A percentile compares a stretch with the other conserved stretches of the same genome.
Conservation (phyloP, 2,888 invertebrate species). For the Galerucella pusilla region DNA sequence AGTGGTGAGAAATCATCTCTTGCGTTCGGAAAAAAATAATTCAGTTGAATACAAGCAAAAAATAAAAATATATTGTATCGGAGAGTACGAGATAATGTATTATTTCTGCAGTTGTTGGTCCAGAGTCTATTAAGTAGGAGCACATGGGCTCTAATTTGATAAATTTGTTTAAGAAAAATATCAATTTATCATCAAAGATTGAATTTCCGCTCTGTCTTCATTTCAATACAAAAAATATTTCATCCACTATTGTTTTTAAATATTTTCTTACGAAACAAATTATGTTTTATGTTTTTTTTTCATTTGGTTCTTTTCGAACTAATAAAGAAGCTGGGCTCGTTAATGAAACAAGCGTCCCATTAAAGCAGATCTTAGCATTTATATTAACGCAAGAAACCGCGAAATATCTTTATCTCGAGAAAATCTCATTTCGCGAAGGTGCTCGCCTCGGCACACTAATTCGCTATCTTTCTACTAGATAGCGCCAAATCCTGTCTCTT, state of each 20-base stretch:
- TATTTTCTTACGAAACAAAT: no score
- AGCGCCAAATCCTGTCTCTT: constrained; percentile 42
- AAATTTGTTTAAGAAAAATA: no score
- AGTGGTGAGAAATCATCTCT: constrained; percentile 1
- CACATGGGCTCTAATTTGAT: no score
- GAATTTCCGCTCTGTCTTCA: no score
- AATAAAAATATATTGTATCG: no score
- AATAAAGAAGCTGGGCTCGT: constrained; percentile 9
- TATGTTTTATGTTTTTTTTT: no score
- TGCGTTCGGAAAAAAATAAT: neutral
- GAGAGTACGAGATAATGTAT: no score
- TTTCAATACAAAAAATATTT: no score
- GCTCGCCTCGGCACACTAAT: constrained; percentile 43
- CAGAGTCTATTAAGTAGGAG: no score
- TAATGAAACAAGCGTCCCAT: constrained; percentile 29
- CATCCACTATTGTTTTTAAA: no score
- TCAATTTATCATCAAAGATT: no score
- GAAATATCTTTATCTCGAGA: constrained; percentile 51
- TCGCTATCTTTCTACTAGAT: constrained; percentile 49
- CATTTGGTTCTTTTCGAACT: neutral
- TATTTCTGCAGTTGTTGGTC: no score
- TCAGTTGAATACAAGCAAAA: neutral
- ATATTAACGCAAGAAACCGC: constrained; percentile 52
- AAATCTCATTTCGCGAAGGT: constrained; percentile 54
- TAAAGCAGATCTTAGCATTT: constrained; percentile 54